Percentiles rank a stretch among this genome's conserved stretches.
Evolutionary conservation across 2,888 invertebrate genomes (phyloP).

Genomic region (Brachylomia viminalis): DNA sequence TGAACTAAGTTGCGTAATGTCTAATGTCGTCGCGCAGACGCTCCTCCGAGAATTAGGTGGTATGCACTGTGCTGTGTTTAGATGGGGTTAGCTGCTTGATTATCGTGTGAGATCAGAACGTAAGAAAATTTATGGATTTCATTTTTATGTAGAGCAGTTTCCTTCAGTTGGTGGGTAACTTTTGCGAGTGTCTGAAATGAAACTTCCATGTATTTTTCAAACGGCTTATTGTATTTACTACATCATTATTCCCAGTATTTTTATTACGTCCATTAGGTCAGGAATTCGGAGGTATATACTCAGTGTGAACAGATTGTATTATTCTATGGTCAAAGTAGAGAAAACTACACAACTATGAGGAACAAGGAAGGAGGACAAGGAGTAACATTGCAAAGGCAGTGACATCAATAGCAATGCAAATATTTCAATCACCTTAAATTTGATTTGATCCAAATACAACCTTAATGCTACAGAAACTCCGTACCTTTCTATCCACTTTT

Average conservation of each 20-base stretch:
- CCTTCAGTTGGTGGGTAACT: not conserved
- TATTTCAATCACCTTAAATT: not conserved
- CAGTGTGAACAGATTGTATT: not conserved
- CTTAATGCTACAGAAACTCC: not conserved
- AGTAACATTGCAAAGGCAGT: not conserved
- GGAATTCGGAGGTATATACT: not conserved
- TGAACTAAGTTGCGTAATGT: slow-evolving; percentile 74
- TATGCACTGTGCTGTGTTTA: slow-evolving; percentile 71
- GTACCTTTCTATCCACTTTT: not conserved
- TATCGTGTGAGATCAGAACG: not conserved
- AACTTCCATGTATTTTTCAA: not conserved
- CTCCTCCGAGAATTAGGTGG: slow-evolving; percentile 78
- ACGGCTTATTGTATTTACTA: not conserved
- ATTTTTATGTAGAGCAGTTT: not conserved
- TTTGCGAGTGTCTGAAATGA: not conserved
- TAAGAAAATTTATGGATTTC: not conserved
- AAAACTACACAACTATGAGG: not conserved
- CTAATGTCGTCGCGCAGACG: slow-evolving; percentile 69
- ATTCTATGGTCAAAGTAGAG: not conserved
- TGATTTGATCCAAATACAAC: not conserved
- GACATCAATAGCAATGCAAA: not conserved
- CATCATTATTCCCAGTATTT: not conserved
- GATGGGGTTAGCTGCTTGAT: slow-evolving; percentile 20
- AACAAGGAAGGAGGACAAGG: not conserved
- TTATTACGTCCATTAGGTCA: not conserved